phyloP scores from a whole-genome alignment of 2,888 invertebrate genomes.

The Dryobotodes eremita region DNA sequence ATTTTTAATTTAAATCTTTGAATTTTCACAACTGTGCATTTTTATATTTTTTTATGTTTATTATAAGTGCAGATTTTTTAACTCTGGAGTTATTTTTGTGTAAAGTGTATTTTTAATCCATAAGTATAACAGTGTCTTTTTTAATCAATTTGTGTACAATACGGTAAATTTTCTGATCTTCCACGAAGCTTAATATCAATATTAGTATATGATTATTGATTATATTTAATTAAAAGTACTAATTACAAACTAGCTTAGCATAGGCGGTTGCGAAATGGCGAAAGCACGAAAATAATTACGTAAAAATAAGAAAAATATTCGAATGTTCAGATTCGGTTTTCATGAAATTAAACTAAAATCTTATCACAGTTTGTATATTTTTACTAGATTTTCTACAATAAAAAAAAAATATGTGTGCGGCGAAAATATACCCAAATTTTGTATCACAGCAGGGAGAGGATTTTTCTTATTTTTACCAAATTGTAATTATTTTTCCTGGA shows the following conservation, averaged over 20 bases:
- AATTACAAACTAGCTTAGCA: constrained; percentile 44
- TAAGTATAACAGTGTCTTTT: constrained; percentile 42
- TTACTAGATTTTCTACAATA: background rate
- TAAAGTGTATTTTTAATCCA: constrained; percentile 30
- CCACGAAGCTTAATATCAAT: constrained; percentile 45
- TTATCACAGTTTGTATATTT: constrained; percentile 62
- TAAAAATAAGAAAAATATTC: constrained; percentile 62
- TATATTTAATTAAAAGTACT: constrained; percentile 38
- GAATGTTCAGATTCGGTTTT: constrained; percentile 9
- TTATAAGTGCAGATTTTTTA: constrained; percentile 56
- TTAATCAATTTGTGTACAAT: constrained; percentile 41
- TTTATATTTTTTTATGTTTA: constrained; percentile 20
- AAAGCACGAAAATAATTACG: constrained; percentile 45
- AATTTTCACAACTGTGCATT: constrained; percentile 41
- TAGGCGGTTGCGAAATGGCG: constrained; percentile 65
- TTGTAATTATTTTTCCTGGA: constrained; percentile 41
- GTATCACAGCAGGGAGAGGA: constrained; percentile 52
- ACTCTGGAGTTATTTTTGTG: constrained; percentile 54
- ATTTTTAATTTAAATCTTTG: constrained; percentile 3
- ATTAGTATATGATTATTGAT: constrained; percentile 47
- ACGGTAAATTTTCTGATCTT: constrained; percentile 40
- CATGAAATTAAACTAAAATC: constrained; percentile 19
- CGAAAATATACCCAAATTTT: constrained; percentile 7
- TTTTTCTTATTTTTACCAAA: constrained; percentile 65
- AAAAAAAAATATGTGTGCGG: background rate